phyloP scores from a whole-genome alignment of 2,113 vertebrate species.

The Callaeas wilsoni region DNA sequence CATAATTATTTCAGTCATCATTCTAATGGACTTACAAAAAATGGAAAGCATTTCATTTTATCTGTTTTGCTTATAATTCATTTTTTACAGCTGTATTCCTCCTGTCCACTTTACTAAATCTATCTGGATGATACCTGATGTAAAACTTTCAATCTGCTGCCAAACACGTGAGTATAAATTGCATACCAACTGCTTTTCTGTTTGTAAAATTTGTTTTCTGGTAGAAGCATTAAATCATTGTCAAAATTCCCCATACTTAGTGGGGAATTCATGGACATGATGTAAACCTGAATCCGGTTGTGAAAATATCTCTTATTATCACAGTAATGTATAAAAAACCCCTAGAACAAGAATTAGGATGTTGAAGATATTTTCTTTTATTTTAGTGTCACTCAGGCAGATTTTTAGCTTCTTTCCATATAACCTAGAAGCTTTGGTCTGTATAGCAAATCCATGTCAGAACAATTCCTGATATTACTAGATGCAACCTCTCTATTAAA shows the following conservation, averaged over 20 bases:
- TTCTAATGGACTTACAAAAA: neutral
- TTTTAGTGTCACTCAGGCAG: neutral
- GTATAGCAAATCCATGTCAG: neutral
- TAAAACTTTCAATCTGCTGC: neutral
- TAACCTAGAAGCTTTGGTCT: neutral
- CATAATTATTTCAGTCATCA: neutral
- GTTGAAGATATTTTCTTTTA: neutral
- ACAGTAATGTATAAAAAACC: neutral
- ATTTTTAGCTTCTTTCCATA: neutral
- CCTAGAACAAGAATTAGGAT: neutral
- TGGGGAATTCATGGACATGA: neutral
- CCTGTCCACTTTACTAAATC: neutral
- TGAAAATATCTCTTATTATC: neutral
- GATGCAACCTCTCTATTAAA: neutral
- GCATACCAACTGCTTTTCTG: neutral
- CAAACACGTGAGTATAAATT: neutral
- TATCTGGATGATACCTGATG: neutral
- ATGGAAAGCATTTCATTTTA: neutral
- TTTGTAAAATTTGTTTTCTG: neutral
- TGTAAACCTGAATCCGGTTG: neutral
- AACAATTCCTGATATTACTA: neutral
- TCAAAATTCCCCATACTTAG: neutral
- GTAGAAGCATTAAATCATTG: neutral
- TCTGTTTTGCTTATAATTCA: neutral
- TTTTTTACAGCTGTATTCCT: neutral